phyloP scores from a whole-genome alignment of 2,113 vertebrate species.

The Coracopsis vasa region DNA sequence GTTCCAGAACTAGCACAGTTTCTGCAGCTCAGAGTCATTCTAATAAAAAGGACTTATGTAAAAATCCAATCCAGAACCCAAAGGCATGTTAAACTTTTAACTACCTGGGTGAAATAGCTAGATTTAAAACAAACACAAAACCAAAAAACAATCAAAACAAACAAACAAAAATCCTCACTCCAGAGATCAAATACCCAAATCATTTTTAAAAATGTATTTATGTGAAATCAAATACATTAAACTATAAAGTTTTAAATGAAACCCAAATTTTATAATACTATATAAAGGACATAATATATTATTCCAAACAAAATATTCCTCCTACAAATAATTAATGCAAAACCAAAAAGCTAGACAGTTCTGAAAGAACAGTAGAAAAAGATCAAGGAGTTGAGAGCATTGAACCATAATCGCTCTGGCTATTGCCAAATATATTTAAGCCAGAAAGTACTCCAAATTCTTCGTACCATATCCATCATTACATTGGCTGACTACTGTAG shows the following conservation, averaged over 20 bases:
- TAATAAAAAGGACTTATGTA: accelerated
- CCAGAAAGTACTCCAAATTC: neutral
- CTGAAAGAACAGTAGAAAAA: neutral
- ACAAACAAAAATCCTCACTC: neutral
- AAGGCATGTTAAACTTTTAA: neutral
- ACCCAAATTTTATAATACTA: neutral
- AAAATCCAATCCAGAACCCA: neutral
- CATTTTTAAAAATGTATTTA: neutral
- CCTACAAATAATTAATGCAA: neutral
- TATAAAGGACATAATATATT: neutral
- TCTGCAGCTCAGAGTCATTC: neutral
- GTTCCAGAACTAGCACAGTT: neutral
- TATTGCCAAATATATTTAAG: neutral
- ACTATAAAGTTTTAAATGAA: neutral
- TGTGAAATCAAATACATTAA: neutral
- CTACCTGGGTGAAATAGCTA: neutral
- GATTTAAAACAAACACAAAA: neutral
- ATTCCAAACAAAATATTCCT: neutral
- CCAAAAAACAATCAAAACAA: neutral
- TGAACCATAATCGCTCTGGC: neutral
- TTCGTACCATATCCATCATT: neutral
- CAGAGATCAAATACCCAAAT: neutral
- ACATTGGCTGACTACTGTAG: neutral
- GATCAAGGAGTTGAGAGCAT: neutral
- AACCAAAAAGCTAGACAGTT: neutral